Evolutionary conservation across 2,888 invertebrate genomes (phyloP), one percentile per base, ranked within the genome.

Genomic region (Erebia palarica): DNA sequence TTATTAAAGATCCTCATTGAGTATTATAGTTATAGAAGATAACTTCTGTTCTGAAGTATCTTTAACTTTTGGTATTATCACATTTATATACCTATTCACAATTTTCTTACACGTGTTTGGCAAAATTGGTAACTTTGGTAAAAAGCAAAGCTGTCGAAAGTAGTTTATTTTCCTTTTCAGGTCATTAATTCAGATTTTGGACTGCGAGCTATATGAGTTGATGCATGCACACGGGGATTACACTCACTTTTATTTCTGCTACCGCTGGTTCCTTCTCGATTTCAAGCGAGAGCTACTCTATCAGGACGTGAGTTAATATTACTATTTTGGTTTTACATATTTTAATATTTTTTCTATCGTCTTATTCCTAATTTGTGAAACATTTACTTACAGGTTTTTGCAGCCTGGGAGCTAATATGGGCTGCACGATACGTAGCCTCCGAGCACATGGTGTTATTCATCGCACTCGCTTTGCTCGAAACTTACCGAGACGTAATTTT

Each of bases 231-330:
- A 98, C 86, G 98, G 98, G 0, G 99, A 99, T 89, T 98, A 98
- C 90, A 98, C 98, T 4, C 98, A 99, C 87, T 98, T 99, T 90
- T 99, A 98, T 91, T 99, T 99, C 91, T 98, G 98, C 89, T 99
- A 99, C 88, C 96, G 99, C 59, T 99, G 99, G 99, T 99, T 99
- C 93, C 94, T 99, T 75, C 94, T 99, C 68, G 99, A 99, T 90
- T 99, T 99, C 86, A 99, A 99, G 87, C 93, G 99, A 84, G 99
- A 99, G 87, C 92, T 99, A 76, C 94, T 97, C 18, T 99, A 99
- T 84, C 96, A 97, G 75, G 98, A 99, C 84, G 97, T 99, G 67
- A 90, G 90, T 81, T n/a, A 3, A 18, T 11, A 55, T 55, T 16
- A 55, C n/a, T 8, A n/a, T 16, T 47, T 55, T 53, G 16, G n/a